Evolutionary conservation across 1,140 invertebrate species (phyloP).

Genomic region (Drosophila burlai): DNA sequence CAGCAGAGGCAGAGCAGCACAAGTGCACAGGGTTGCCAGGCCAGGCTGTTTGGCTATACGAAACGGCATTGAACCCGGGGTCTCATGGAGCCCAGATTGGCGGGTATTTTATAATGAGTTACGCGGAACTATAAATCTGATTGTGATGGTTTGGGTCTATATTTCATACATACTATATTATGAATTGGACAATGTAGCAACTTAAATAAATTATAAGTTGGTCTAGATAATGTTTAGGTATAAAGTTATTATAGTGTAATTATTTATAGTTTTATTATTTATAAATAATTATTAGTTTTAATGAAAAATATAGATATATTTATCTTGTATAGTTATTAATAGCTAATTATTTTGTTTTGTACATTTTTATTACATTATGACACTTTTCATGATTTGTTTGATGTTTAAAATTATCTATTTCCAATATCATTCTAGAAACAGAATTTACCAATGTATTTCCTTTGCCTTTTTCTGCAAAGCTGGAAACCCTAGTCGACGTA

Average conservation of each 20-base stretch:
- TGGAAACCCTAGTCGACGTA: slow-evolving; percentile 71
- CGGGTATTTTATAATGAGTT: neutral
- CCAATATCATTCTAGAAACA: too few relatives aligned
- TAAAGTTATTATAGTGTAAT: too few relatives aligned
- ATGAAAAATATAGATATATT: too few relatives aligned
- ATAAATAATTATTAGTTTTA: too few relatives aligned
- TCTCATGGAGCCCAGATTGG: slow-evolving; percentile 17
- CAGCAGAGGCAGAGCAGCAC: slow-evolving; percentile 67
- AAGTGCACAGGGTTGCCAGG: slow-evolving; percentile 69
- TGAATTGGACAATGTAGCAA: neutral
- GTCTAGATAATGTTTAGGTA: too few relatives aligned
- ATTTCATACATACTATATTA: neutral
- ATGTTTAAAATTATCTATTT: too few relatives aligned
- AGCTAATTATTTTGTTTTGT: too few relatives aligned
- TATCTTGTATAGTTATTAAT: too few relatives aligned
- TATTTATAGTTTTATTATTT: too few relatives aligned
- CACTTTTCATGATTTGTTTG: too few relatives aligned
- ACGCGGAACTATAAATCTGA: slow-evolving; percentile 1
- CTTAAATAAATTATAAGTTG: too few relatives aligned
- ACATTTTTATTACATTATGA: too few relatives aligned
- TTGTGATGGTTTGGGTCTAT: neutral
- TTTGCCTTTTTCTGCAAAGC: neutral
- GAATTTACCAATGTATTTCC: neutral
- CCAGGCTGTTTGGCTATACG: slow-evolving; percentile 6
- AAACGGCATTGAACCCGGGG: slow-evolving; percentile 60